These are phyloP conservation scores for Rostratula benghalensis DNA, from an alignment of 2,113 vertebrate genomes.

Conservation along the genomic window DNA sequence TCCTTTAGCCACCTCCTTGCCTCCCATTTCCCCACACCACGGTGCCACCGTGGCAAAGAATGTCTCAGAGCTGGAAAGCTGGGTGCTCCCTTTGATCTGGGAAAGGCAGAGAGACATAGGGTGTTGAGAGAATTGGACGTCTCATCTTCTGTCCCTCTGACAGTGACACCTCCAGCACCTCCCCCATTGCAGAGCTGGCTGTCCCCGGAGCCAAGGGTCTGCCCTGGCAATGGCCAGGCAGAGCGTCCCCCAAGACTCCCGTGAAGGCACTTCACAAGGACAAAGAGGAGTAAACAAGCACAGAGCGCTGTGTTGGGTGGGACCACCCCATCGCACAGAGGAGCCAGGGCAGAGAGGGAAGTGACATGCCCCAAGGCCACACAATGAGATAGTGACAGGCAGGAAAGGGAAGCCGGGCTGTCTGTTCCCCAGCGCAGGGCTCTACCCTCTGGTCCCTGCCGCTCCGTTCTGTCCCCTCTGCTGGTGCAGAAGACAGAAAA, in stretches of 20 bases:
- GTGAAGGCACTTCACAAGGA: neutral
- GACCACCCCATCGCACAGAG: neutral
- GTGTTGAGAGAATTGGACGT: neutral
- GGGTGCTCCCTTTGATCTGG: neutral
- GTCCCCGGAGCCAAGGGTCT: neutral
- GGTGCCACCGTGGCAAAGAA: fast-evolving
- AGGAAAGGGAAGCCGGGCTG: slow-evolving; percentile 14
- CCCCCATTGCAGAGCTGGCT: fast-evolving
- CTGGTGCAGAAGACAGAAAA: neutral
- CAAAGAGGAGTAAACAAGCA: neutral
- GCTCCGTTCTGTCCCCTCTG: neutral
- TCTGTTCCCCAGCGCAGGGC: neutral
- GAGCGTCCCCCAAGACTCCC: neutral
- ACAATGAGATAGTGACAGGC: slow-evolving; percentile 22
- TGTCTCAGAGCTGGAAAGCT: fast-evolving
- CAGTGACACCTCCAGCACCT: neutral
- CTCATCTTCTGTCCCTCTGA: neutral
- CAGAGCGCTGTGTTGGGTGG: neutral
- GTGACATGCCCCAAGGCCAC: slow-evolving; percentile 41
- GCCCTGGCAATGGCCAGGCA: neutral
- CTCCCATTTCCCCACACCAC: fast-evolving
- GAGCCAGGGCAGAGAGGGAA: slow-evolving; percentile 32
- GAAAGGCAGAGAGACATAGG: neutral
- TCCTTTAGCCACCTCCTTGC: neutral
- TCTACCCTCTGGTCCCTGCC: neutral